Percentiles rank a stretch among this genome's conserved stretches.
Conservation (phyloP, 2,888 invertebrate genomes). For the Agrotis puta region DNA sequence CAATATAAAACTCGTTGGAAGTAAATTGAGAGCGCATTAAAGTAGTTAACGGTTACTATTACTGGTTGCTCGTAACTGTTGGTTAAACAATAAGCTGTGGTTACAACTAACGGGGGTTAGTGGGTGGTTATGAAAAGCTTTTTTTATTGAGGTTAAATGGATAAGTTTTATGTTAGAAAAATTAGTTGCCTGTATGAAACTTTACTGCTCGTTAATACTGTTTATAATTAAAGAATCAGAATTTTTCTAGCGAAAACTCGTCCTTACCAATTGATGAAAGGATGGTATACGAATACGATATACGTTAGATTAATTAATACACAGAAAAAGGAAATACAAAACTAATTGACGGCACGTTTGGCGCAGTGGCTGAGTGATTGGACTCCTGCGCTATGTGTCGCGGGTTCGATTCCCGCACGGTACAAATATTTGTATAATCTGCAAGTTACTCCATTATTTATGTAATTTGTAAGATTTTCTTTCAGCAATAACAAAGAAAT, state of each 20-base stretch:
- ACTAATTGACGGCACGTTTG: too few relatives aligned
- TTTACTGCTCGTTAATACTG: background rate
- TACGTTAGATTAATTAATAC: too few relatives aligned
- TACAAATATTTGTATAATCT: too few relatives aligned
- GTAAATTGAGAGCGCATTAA: slow-evolving; percentile 43
- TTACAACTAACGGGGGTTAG: slow-evolving; percentile 36
- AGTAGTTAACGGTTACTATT: slow-evolving; percentile 46
- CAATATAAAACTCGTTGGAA: slow-evolving; percentile 45
- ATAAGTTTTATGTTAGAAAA: slow-evolving; percentile 20
- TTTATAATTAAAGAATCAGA: background rate
- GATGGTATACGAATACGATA: too few relatives aligned
- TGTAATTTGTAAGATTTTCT: too few relatives aligned
- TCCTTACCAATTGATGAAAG: background rate
- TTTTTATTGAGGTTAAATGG: slow-evolving; percentile 24
- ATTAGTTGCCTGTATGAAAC: background rate
- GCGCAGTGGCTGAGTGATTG: too few relatives aligned
- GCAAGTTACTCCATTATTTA: too few relatives aligned
- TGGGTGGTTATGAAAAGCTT: slow-evolving; percentile 33
- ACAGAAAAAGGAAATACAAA: too few relatives aligned
- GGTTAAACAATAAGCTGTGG: slow-evolving; percentile 50
- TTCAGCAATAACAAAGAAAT: too few relatives aligned
- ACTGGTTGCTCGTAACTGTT: slow-evolving; percentile 38
- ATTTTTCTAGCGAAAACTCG: background rate
- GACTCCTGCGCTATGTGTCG: too few relatives aligned
- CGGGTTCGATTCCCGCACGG: too few relatives aligned